Base-by-base conservation (phyloP, 2,113 vertebrate species). In the Sylvilagus bachmani region DNA sequence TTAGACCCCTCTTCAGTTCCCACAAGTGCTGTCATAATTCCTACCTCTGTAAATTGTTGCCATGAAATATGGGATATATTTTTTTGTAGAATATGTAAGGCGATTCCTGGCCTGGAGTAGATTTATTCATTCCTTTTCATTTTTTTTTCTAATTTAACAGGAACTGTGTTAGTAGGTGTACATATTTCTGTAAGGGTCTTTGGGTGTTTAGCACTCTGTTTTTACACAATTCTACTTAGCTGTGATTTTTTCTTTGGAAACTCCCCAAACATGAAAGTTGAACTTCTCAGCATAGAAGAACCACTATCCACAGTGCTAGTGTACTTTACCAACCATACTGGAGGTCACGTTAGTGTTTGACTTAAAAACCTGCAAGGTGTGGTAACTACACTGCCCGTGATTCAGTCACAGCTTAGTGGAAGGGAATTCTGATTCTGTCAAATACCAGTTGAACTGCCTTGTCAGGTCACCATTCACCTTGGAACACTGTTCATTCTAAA, bases 271-370 rank as follows among this genome's bases (percentile, higher is more conserved):
- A 6, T 44, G 44, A 44, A 44, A 44, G 12, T 8, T 81, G 7
- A 61, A 74, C 58, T 29, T 29, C 2, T 25, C 3, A 29, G 10
- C 44, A 49, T 1, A 36, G 55, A 31, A 19, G 10, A 81, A 4
- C 44, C 9, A 4, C 0, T 2, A 19, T 33, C 25, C 61, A 24
- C 2, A 12, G 29, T 24, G 19, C 55, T 38, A 3, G 10, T 12
- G n/a, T 44, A 21, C 25, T 29, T 24, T 64, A 10, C 22, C 5
- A 1, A 22, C 31, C 19, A 4, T 12, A 16, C 38, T 16, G 9
- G 10, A 44, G 7, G 17, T 62, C 2, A 16, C 5, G 0, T 27
- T 3, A 22, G 19, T 9, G 25, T 58, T 31, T 38, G 21, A 38
- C 25, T 24, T 21, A 11, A 22, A 27, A 66, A 58, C 10, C 25